A percentile compares a stretch with the other conserved stretches of the same genome.
Conservation (phyloP, 2,113 vertebrate species). For the Bostrychus sinensis region DNA sequence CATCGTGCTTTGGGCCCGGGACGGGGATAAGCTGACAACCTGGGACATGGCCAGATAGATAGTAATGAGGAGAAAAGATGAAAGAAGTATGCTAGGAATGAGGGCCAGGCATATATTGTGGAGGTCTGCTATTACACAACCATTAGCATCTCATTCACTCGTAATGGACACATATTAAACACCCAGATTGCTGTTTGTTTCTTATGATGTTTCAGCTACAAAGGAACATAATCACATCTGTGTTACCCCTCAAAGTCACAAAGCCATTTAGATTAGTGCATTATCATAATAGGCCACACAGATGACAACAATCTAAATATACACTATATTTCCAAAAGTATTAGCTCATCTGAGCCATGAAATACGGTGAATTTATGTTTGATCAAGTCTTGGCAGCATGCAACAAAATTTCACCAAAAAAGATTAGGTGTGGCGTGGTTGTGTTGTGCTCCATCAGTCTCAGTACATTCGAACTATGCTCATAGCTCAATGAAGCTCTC, state of each 20-base stretch:
- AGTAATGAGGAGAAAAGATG: slow-evolving; percentile 45
- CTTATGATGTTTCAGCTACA: not conserved
- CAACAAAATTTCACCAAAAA: not conserved
- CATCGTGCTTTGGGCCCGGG: slow-evolving; percentile 42
- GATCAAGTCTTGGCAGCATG: not conserved
- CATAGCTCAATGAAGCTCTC: no score
- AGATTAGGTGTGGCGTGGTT: no score
- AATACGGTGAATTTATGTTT: no score
- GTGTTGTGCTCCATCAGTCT: no score
- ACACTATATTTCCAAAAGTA: no score
- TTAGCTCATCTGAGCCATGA: no score
- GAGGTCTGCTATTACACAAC: slow-evolving; percentile 5
- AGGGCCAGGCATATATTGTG: slow-evolving; percentile 12
- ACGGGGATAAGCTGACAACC: slow-evolving; percentile 66
- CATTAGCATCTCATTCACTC: slow-evolving; percentile 16
- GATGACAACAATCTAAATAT: not conserved
- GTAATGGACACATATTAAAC: slow-evolving; percentile 5
- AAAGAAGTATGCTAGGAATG: slow-evolving; percentile 37
- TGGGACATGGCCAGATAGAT: slow-evolving; percentile 52
- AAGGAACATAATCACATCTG: slow-evolving; percentile 1
- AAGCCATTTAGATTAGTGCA: not conserved
- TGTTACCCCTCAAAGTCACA: not conserved
- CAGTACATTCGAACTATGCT: no score
- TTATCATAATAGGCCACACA: not conserved
- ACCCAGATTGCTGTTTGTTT: not conserved